Base-by-base conservation (phyloP, 2,888 invertebrate genomes). In the Pediacus dermestoides region DNA sequence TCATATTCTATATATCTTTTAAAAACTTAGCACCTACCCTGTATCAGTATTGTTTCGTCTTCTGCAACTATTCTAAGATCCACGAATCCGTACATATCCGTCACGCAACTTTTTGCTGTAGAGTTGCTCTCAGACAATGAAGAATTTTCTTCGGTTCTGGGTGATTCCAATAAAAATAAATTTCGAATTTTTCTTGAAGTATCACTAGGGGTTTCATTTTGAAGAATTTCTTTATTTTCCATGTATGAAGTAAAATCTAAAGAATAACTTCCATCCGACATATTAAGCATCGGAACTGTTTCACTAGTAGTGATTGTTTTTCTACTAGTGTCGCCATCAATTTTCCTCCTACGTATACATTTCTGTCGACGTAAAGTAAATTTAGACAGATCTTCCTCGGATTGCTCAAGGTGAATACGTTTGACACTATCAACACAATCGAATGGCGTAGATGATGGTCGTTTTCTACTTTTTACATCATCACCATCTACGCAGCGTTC, bases 261-360 rank as follows among this genome's bases (percentile, higher is more conserved):
- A 30, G 54, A 39, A 15, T 32, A 22, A 2, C 42, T 30, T 9
- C 8, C 34, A 16, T 13, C 11, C 2, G 21, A 8, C 7, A 16
- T 13, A 11, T 23, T 16, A 6, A 39, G 33, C 3, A 36, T 26
- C 7, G 41, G 2, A 34, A 28, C 37, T 27, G 39, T 40, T 30
- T 46, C 40, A 22, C 34, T 14, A 1, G 44, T 42, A 7, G 45
- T 35, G 8, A 42, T 44, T 2, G 42, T 47, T 22, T 44, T 42
- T 0, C 41, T 38, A 37, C 52, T 51, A 10, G 36, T 48, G 11
- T 30, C 32, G 30, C 37, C 44, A 16, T 52, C 47, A 2, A 42
- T 40, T 11, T 55, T 51, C 44, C 74, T 74, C 49, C 76, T 73
- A 44, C 77, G 70, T 2, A 79, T 75, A 51, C 79, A 78, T 48